phyloP scores from a whole-genome alignment of 2,888 invertebrate genomes.

The Agrotis clavis region DNA sequence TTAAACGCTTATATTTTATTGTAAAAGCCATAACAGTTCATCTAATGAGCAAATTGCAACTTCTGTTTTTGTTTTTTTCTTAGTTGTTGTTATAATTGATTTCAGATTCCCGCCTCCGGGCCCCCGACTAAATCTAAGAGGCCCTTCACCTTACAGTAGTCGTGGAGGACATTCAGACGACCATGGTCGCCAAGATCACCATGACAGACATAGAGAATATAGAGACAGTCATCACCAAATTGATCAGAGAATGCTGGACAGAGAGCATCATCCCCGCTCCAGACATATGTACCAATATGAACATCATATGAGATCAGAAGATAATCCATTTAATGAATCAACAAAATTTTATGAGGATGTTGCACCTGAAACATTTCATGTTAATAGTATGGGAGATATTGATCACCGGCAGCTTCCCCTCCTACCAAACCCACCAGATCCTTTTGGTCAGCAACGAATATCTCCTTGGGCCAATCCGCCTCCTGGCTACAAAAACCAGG shows the following conservation, averaged over 20 bases:
- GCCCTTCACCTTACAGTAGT: slow-evolving; percentile 65
- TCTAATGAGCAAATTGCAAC: neutral
- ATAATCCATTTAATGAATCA: slow-evolving; percentile 63
- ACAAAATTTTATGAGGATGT: slow-evolving; percentile 66
- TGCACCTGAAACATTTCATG: slow-evolving; percentile 62
- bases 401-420: slow-evolving; percentile 76
- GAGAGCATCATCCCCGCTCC: slow-evolving; percentile 67
- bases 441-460: slow-evolving; percentile 61
- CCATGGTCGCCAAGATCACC: slow-evolving; percentile 64
- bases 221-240: slow-evolving; percentile 65
- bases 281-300: slow-evolving; percentile 65
- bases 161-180: slow-evolving; percentile 67
- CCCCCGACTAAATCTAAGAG: slow-evolving; percentile 70
- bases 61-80: neutral
- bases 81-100: slow-evolving; percentile 37
- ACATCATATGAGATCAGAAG: slow-evolving; percentile 67
- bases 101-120: slow-evolving; percentile 81
- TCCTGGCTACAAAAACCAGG: slow-evolving; percentile 67
- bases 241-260: slow-evolving; percentile 71
- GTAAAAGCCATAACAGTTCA: neutral
- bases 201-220: slow-evolving; percentile 74
- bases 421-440: slow-evolving; percentile 51
- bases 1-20: slow-evolving; percentile 6
- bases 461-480: slow-evolving; percentile 73
- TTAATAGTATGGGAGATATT: slow-evolving; percentile 84